Conservation (phyloP, 2,797 vertebrate species). For the Salarias fasciatus region DNA sequence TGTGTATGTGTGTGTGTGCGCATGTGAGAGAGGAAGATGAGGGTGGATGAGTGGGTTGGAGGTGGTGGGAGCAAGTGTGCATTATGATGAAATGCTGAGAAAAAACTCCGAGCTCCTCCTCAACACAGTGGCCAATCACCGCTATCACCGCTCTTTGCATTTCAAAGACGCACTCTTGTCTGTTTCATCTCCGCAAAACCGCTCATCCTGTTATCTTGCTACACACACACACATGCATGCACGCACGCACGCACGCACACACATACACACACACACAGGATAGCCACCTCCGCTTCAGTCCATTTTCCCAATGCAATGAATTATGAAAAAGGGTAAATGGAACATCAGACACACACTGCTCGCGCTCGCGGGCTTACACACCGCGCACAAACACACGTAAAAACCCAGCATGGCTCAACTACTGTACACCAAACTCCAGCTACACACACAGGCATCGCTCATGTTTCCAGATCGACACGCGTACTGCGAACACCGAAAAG, state of each 20-base stretch:
- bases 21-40: not conserved
- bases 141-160: constrained; percentile 77
- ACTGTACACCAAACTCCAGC: constrained; percentile 2
- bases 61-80: constrained; percentile 7
- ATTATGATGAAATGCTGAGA: constrained; percentile 72
- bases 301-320: constrained; percentile 69
- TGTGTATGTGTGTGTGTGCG: constrained; percentile 20
- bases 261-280: constrained; percentile 20
- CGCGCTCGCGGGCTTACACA: constrained; percentile 41
- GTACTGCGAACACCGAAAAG: too few relatives aligned
- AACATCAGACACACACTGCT: constrained; percentile 69
- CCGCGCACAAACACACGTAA: constrained; percentile 12
- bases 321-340: constrained; percentile 77
- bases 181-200: constrained; percentile 75
- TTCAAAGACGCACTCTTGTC: constrained; percentile 81
- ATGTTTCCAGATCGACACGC: constrained; percentile 21
- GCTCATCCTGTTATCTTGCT: constrained; percentile 60
- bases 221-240: constrained; percentile 45
- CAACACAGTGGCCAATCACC: constrained; percentile 65
- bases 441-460: not conserved
- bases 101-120: constrained; percentile 66
- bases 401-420: constrained; percentile 9
- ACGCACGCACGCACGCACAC: constrained; percentile 34
- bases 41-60: not conserved
- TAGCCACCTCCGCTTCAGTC: constrained; percentile 59